Conservation (phyloP, 2,888 invertebrate species). For the Xanthostigma xanthostigma region DNA sequence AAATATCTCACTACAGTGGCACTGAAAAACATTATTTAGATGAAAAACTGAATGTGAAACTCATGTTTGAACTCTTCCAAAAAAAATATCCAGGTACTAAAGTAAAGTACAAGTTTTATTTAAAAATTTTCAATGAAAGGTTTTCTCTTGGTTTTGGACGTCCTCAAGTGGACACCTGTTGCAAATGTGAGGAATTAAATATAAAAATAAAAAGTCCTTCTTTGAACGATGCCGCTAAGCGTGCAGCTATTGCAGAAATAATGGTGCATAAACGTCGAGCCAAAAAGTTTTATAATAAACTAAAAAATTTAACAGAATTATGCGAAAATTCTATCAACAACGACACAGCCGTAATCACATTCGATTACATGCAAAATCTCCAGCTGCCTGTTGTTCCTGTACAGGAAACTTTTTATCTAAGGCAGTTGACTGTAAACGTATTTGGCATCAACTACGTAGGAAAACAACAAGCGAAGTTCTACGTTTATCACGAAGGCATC, state of each 20-base stretch:
- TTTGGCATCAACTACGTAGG: constrained; percentile 12
- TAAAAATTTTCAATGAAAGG: constrained; percentile 11
- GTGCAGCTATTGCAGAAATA: constrained; percentile 13
- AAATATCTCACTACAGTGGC: constrained; percentile 7
- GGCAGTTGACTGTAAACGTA: constrained; percentile 13
- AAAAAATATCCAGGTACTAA: constrained; percentile 7
- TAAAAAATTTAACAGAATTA: constrained; percentile 8
- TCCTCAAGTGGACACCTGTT: constrained; percentile 11
- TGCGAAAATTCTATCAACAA: no score
- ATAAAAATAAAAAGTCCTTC: constrained; percentile 9
- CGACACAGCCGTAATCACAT: constrained; percentile 13
- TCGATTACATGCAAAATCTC: constrained; percentile 18
- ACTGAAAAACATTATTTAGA: constrained; percentile 7
- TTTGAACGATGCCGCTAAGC: constrained; percentile 13
- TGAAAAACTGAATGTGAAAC: constrained; percentile 6
- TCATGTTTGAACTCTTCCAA: constrained; percentile 8
- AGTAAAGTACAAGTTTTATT: constrained; percentile 11
- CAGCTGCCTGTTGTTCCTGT: constrained; percentile 16
- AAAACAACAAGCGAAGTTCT: background rate
- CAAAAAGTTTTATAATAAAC: constrained; percentile 14
- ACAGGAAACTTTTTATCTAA: constrained; percentile 17
- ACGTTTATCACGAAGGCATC: constrained; percentile 7
- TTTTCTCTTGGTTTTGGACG: constrained; percentile 10
- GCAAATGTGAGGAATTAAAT: constrained; percentile 10
- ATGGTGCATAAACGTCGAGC: constrained; percentile 13